phyloP scores from a whole-genome alignment of 1,140 invertebrate genomes.

The Acyrthosiphon pisum region DNA sequence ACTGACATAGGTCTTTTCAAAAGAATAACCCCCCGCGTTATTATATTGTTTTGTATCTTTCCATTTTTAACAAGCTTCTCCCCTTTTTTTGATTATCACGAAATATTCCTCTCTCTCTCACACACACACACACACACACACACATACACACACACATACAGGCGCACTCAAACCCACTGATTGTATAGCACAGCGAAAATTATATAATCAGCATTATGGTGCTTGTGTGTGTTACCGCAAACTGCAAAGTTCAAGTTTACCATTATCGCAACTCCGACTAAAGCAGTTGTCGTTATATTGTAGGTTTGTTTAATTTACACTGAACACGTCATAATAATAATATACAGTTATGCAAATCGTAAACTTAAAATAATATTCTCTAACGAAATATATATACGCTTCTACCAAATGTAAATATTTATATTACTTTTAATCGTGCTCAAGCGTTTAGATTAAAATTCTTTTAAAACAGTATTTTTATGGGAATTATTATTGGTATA shows the following conservation, averaged over 20 bases:
- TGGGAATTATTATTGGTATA: neutral
- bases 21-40: conserved; percentile 13
- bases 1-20: conserved; percentile 29
- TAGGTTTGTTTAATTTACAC: neutral
- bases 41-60: conserved; percentile 42
- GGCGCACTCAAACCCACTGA: neutral
- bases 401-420: neutral
- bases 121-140: neutral
- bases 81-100: neutral
- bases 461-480: neutral
- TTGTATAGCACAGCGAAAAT: neutral
- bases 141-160: neutral
- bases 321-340: neutral
- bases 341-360: neutral
- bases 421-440: neutral
- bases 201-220: conserved; percentile 6
- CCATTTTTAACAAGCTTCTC: conserved; percentile 47
- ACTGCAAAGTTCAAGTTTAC: conserved; percentile 28
- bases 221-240: neutral
- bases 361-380: neutral
- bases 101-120: neutral
- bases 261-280: neutral
- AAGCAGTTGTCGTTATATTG: neutral
- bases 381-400: neutral
- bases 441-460: neutral